Evolutionary conservation across 2,113 vertebrate genomes (phyloP).

Genomic region (Chloebia gouldiae): DNA sequence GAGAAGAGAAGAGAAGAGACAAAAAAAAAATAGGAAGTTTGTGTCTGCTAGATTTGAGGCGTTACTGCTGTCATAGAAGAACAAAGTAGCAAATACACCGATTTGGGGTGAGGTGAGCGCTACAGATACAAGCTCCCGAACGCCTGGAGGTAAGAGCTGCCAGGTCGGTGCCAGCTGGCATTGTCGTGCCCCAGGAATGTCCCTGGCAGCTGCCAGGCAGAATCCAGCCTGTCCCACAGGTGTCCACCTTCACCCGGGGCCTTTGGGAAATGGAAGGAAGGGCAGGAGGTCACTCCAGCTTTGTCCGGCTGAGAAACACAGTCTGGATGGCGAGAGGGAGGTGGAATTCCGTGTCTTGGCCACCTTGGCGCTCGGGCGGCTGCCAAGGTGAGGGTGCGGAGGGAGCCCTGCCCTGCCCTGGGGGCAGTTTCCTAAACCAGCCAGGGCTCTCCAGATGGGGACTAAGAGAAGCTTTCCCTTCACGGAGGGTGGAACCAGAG

Average conservation of each 20-base stretch:
- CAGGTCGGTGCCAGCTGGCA: neutral
- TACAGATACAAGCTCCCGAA: neutral
- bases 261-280: neutral
- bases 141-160: neutral
- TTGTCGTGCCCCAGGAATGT: fast-evolving
- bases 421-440: neutral
- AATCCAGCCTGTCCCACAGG: neutral
- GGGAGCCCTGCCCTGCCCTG: neutral
- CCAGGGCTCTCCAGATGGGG: neutral
- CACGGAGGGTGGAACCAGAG: neutral
- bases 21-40: neutral
- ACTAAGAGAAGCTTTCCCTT: neutral
- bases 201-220: neutral
- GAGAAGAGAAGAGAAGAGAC: no score
- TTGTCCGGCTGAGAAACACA: neutral
- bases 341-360: neutral
- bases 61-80: neutral
- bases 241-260: neutral
- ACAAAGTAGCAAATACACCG: neutral
- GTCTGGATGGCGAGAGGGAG: neutral
- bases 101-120: neutral
- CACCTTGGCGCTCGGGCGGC: fast-evolving
- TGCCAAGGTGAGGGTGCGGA: neutral
- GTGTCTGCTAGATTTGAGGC: neutral
- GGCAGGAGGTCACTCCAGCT: neutral